Evolutionary conservation across 2,113 vertebrate species (phyloP), one percentile per base, ranked within the genome.

Genomic region (Xenopus borealis): DNA sequence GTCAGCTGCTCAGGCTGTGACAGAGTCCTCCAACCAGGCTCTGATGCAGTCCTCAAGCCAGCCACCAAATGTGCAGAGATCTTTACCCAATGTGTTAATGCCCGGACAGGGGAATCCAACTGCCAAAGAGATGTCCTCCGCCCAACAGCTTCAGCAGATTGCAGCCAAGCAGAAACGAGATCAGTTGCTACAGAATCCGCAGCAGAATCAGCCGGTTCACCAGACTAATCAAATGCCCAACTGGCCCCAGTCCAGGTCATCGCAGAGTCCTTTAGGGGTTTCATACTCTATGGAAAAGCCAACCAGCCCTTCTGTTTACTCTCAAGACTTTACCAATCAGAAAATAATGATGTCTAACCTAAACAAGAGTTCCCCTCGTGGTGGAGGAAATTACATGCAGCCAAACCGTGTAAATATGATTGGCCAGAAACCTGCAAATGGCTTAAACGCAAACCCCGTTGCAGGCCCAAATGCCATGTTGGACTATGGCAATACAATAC

Each of bases 401-500:
- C 16, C 86, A 0, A 83, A 86, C 7, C 94, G 94, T 0, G 85
- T 92, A 27, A 89, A 72, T 81, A 92, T 98, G 86, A 79, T 95
- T 75, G 84, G 88, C 52, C 95, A 96, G 82, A 91, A 90, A 75
- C 82, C 89, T 0, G 73, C 90, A 8, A 92, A 85, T 20, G 86
- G 75, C 46, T 89, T 95, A 75, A 89, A 85, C 78, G 94, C 94
- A 20, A 89, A 85, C 0, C 59, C 90, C 0, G 82, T 89, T 4
- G 88, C 84, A 0, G 88, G 80, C 19, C 94, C 92, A 71, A 82
- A 86, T 3, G 76, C 92, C 0, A 82, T 94, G 84, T 84, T 95
- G 44, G 94, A 90, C 87, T 98, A 96, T 50, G 94, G 87, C 78
- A 99, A 98, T 86, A 99, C 97, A 74, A 95, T 95, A 80, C 97